These are phyloP conservation scores for Euwallacea fornicatus DNA, from an alignment of 1,140 invertebrate species.

Conservation along the genomic window DNA sequence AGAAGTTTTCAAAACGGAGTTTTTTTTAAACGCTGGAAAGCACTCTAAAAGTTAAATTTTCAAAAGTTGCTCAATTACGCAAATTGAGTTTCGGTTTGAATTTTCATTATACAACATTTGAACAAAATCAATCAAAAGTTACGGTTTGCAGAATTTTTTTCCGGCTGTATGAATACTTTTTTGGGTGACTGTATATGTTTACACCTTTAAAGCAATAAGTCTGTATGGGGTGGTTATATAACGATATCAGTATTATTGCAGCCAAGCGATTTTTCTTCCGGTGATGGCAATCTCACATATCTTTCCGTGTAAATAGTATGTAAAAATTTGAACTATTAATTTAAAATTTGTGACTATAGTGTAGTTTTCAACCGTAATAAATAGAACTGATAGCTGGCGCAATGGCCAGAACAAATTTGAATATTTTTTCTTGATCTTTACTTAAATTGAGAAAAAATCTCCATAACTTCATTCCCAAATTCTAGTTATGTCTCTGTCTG, in stretches of 20 bases:
- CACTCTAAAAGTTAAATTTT: no score
- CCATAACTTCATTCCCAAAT: slow-evolving; percentile 97
- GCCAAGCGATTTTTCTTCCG: slow-evolving; percentile 67
- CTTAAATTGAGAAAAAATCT: slow-evolving; percentile 78
- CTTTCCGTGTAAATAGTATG: slow-evolving; percentile 94
- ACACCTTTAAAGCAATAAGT: no score
- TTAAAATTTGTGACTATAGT: not conserved
- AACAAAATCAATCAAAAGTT: no score
- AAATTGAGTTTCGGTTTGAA: no score
- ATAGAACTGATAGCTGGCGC: slow-evolving; percentile 92
- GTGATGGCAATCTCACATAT: slow-evolving; percentile 82
- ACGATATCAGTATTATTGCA: slow-evolving; percentile 65
- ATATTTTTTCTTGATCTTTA: slow-evolving; percentile 67
- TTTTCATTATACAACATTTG: no score
- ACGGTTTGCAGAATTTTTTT: no score
- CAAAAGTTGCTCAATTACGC: no score
- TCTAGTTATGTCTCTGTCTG: slow-evolving; percentile 66
- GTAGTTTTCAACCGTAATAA: slow-evolving; percentile 75
- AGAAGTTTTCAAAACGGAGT: no score
- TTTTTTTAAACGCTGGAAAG: no score
- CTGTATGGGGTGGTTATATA: no score
- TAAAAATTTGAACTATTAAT: slow-evolving; percentile 55
- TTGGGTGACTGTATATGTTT: no score
- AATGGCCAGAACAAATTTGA: slow-evolving; percentile 87
- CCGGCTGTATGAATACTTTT: no score